Conservation (phyloP, 2,888 invertebrate genomes). For the Aricia artaxerxes region DNA sequence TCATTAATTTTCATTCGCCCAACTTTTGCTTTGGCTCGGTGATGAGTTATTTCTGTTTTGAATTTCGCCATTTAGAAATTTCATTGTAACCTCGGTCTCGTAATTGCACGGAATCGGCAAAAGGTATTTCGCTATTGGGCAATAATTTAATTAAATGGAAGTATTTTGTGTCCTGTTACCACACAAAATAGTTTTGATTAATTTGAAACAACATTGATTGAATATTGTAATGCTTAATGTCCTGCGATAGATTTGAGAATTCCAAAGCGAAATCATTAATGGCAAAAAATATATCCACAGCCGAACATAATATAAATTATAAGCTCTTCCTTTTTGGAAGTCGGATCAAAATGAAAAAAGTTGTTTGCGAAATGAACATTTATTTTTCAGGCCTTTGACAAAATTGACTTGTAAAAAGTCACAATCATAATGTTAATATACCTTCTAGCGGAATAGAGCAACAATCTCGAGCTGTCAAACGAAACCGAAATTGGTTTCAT, state of each 20-base stretch:
- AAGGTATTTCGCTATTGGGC: slow-evolving; percentile 13
- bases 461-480: too few relatives aligned
- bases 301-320: too few relatives aligned
- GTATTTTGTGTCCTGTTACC: slow-evolving; percentile 1
- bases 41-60: slow-evolving; percentile 55
- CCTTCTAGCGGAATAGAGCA: too few relatives aligned
- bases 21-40: slow-evolving; percentile 52
- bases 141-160: slow-evolving; percentile 24
- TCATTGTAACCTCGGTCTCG: slow-evolving; percentile 7
- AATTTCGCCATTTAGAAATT: slow-evolving; percentile 45
- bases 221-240: not conserved
- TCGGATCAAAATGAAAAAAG: too few relatives aligned
- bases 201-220: not conserved
- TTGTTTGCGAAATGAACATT: too few relatives aligned
- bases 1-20: slow-evolving; percentile 70
- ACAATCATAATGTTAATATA: too few relatives aligned
- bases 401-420: not conserved
- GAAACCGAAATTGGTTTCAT: too few relatives aligned
- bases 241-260: not conserved
- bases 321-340: too few relatives aligned
- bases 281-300: not conserved
- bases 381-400: not conserved
- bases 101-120: slow-evolving; percentile 10
- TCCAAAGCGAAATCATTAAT: not conserved
- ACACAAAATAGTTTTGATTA: slow-evolving; percentile 10